These are phyloP conservation scores for Leptinotarsa haldemani DNA, from an alignment of 2,888 invertebrate species.

Conservation along the genomic window DNA sequence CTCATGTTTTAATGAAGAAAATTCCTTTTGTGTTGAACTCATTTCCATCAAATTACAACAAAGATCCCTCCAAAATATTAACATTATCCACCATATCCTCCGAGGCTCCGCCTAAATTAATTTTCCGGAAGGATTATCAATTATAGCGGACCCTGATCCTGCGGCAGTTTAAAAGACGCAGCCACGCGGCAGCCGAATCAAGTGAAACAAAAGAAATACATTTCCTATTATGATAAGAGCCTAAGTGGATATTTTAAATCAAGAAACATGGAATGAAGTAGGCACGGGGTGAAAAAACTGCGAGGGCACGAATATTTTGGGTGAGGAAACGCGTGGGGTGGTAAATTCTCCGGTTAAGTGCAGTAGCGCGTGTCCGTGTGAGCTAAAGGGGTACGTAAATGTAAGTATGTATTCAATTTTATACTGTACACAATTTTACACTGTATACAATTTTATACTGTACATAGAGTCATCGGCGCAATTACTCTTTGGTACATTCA, in stretches of 20 bases:
- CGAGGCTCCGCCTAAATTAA: constrained; percentile 20
- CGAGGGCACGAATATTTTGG: constrained; percentile 40
- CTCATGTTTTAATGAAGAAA: too few species aligned
- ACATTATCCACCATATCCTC: background rate
- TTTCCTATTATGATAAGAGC: constrained; percentile 46
- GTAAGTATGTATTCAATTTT: background rate
- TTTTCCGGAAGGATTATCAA: constrained; percentile 39
- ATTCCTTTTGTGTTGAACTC: background rate
- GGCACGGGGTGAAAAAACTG: constrained; percentile 53
- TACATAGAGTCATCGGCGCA: too few species aligned
- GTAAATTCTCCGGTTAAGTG: constrained; percentile 28
- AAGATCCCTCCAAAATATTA: background rate
- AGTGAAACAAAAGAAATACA: constrained; percentile 43
- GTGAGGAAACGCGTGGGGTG: constrained; percentile 41
- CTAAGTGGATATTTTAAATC: constrained; percentile 53
- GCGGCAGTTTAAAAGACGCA: constrained; percentile 32
- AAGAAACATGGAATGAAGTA: constrained; percentile 57
- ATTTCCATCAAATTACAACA: background rate
- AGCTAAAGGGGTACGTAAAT: background rate
- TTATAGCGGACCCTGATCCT: constrained; percentile 32
- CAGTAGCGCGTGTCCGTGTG: constrained; percentile 27
- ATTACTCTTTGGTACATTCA: too few species aligned
- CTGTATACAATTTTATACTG: background rate
- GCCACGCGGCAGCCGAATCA: constrained; percentile 39
- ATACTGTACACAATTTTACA: too few species aligned